A percentile compares a stretch with the other conserved stretches of the same genome.
phyloP scores from a whole-genome alignment of 1,140 invertebrate species.

The Aleiodes sp. region DNA sequence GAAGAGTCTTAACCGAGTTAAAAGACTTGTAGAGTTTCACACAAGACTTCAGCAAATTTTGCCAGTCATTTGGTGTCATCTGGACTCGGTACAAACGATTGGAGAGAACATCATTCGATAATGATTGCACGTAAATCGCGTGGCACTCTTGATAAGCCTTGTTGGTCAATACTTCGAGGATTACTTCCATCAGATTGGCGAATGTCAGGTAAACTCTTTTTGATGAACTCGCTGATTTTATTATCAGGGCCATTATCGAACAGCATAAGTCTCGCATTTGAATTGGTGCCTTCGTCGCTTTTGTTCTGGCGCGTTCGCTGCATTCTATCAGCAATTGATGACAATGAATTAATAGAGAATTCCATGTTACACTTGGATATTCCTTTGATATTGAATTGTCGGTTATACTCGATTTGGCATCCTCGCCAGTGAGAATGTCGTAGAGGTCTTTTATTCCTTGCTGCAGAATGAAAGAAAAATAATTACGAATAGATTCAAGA shows the following conservation, averaged over 20 bases:
- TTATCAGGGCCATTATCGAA: background rate
- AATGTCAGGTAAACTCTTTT: slow-evolving; percentile 37
- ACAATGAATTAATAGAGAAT: too few relatives aligned
- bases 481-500: too few relatives aligned
- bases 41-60: slow-evolving; percentile 44
- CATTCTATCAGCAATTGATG: too few relatives aligned
- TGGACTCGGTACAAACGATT: slow-evolving; percentile 41
- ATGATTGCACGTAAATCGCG: slow-evolving; percentile 45
- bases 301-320: background rate
- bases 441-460: too few relatives aligned
- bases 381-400: too few relatives aligned
- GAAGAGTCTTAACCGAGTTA: slow-evolving; percentile 34
- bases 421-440: too few relatives aligned
- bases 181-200: slow-evolving; percentile 36
- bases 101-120: slow-evolving; percentile 45
- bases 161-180: slow-evolving; percentile 43
- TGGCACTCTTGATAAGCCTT: slow-evolving; percentile 42
- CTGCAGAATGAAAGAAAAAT: too few relatives aligned
- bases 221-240: slow-evolving; percentile 36
- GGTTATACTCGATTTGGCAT: too few relatives aligned
- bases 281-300: background rate
- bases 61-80: slow-evolving; percentile 46
- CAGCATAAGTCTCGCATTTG: background rate
- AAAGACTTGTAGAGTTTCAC: slow-evolving; percentile 38
- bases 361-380: too few relatives aligned